A percentile compares a stretch with the other conserved stretches of the same genome.
These are phyloP conservation scores for Oenanthe melanoleuca DNA, from an alignment of 2,113 vertebrate species.

Conservation along the genomic window DNA sequence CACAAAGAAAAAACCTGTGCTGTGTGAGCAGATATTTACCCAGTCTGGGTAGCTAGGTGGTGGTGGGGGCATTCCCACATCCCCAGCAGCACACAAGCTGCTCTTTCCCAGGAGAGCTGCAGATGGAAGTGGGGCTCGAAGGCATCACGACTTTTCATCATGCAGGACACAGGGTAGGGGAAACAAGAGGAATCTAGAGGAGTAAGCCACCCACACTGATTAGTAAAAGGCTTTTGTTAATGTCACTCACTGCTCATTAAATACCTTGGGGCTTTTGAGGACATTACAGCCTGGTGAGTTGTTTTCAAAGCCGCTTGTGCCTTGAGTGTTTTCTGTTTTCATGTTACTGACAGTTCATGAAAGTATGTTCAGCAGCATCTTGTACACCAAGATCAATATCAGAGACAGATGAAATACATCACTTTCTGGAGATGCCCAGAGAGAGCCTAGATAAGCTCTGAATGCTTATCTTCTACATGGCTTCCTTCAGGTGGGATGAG, in stretches of 20 bases:
- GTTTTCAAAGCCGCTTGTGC: slow-evolving; percentile 3
- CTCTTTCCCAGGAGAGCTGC: background rate
- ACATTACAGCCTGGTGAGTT: background rate
- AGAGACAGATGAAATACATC: background rate
- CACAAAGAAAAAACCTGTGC: background rate
- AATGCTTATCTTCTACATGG: background rate
- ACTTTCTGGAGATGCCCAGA: background rate
- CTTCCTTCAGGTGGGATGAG: background rate
- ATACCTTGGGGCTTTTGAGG: background rate
- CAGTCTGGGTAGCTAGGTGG: rapidly evolving
- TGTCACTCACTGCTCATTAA: background rate
- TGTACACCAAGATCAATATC: background rate
- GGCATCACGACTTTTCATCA: rapidly evolving
- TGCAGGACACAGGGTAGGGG: rapidly evolving
- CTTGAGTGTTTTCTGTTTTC: slow-evolving; percentile 12
- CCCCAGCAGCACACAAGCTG: background rate
- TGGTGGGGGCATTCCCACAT: background rate
- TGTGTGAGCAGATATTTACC: background rate
- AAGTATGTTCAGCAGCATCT: slow-evolving; percentile 10
- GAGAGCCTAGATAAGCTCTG: background rate
- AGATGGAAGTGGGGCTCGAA: background rate
- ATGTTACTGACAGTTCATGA: background rate
- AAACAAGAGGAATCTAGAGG: background rate
- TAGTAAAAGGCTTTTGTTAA: background rate
- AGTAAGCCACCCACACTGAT: background rate